A percentile compares a stretch with the other conserved stretches of the same genome.
phyloP scores from a whole-genome alignment of 2,113 vertebrate species.

The Anthoscopus minutus region DNA sequence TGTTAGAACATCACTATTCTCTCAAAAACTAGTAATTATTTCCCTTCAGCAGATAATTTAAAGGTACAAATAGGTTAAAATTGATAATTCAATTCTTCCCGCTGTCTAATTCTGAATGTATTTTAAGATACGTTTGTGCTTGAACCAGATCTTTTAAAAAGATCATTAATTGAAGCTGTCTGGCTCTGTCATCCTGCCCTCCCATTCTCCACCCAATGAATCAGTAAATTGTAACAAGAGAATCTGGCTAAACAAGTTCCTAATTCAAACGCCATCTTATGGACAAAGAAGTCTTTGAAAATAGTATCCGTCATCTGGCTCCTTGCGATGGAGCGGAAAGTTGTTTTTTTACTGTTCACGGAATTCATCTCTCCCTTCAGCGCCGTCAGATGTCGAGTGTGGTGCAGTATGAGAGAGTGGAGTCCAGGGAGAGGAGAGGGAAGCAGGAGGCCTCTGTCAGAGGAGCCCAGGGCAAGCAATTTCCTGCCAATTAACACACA shows the following conservation, averaged over 20 bases:
- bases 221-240: conserved; percentile 75
- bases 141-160: conserved; percentile 47
- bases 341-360: conserved; percentile 44
- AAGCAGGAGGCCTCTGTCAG: neutral
- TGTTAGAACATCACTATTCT: neutral
- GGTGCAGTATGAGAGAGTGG: neutral
- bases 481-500: conserved; percentile 61
- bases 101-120: neutral
- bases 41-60: neutral
- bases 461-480: conserved; percentile 21
- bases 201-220: conserved; percentile 65
- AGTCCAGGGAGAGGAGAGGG: neutral
- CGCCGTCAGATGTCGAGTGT: neutral
- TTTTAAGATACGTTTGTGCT: conserved; percentile 39
- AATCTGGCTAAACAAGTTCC: conserved; percentile 76
- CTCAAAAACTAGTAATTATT: neutral
- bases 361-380: conserved; percentile 50
- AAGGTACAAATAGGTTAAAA: neutral
- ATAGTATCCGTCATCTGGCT: conserved; percentile 65
- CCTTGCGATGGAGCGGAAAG: conserved; percentile 62
- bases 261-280: conserved; percentile 72
- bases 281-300: conserved; percentile 78
- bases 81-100: neutral
- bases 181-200: conserved; percentile 51
- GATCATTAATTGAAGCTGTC: conserved; percentile 47